Evolutionary conservation across 2,113 vertebrate species (phyloP).

Genomic region (Atlantisia rogersi): DNA sequence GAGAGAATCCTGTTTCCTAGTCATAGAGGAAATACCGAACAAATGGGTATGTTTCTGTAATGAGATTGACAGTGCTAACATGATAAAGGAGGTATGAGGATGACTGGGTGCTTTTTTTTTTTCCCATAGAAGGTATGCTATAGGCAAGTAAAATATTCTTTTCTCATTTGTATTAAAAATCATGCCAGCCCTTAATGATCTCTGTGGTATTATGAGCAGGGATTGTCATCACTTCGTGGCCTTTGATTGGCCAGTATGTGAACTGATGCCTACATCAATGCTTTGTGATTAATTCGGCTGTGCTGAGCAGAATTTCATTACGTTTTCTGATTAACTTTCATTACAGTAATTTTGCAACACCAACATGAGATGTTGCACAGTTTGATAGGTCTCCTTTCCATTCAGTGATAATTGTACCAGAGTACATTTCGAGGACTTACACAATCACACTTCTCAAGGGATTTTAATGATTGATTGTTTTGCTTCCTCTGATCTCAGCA

Average conservation of each 20-base stretch:
- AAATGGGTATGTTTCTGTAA: background rate
- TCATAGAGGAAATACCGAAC: background rate
- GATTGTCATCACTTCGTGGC: background rate
- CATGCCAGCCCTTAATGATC: background rate
- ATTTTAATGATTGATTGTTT: background rate
- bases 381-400: conserved; percentile 24
- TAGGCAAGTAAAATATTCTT: background rate
- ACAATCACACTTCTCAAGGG: background rate
- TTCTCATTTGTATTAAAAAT: conserved; percentile 1
- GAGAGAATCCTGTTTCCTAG: background rate
- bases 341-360: conserved; percentile 1
- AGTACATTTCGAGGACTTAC: background rate
- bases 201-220: background rate
- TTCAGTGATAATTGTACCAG: background rate
- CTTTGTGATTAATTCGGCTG: conserved; percentile 6
- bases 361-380: background rate
- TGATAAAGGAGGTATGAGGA: background rate
- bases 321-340: conserved; percentile 23
- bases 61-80: background rate
- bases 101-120: background rate
- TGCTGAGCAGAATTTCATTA: conserved; percentile 10
- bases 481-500: conserved; percentile 13
- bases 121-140: background rate
- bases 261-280: background rate
- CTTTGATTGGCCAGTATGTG: background rate